Percentiles rank a stretch among this genome's conserved stretches.
phyloP scores from a whole-genome alignment of 2,888 invertebrate species.

The Drosophila monieri region DNA sequence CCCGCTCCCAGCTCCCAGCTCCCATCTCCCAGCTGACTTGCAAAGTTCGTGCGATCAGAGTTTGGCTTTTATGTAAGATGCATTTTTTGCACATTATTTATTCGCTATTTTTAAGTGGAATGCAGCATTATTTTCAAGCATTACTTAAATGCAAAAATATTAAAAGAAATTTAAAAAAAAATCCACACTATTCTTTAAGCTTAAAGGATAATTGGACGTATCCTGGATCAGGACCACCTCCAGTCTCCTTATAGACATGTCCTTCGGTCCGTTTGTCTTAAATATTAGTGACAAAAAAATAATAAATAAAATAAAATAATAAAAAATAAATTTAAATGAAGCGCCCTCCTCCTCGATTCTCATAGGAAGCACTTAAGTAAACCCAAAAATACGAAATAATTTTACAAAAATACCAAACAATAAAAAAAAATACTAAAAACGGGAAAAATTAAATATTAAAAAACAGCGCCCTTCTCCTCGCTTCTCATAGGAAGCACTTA shows the following conservation, averaged over 20 bases:
- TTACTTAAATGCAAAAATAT: neutral
- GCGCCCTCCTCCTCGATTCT: neutral
- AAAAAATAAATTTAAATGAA: neutral
- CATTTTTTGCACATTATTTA: neutral
- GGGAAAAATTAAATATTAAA: too few species aligned
- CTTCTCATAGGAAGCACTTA: too few species aligned
- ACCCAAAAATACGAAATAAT: too few species aligned
- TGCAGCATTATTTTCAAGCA: too few species aligned
- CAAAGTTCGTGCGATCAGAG: slow-evolving; percentile 1
- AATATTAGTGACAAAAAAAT: too few species aligned
- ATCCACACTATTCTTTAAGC: neutral
- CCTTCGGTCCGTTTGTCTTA: too few species aligned
- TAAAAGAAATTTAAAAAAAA: neutral
- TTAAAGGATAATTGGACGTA: neutral
- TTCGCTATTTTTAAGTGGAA: neutral
- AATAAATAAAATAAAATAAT: too few species aligned
- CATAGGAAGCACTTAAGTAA: neutral
- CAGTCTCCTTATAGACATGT: neutral
- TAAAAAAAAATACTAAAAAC: neutral
- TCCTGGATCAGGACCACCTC: neutral
- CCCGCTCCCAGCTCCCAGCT: neutral
- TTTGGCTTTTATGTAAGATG: slow-evolving; percentile 2
- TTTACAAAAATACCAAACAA: neutral
- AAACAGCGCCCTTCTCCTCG: too few species aligned
- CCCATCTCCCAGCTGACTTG: neutral